Conservation (phyloP, 1,140 invertebrate species). For the Sinella curviseta region DNA sequence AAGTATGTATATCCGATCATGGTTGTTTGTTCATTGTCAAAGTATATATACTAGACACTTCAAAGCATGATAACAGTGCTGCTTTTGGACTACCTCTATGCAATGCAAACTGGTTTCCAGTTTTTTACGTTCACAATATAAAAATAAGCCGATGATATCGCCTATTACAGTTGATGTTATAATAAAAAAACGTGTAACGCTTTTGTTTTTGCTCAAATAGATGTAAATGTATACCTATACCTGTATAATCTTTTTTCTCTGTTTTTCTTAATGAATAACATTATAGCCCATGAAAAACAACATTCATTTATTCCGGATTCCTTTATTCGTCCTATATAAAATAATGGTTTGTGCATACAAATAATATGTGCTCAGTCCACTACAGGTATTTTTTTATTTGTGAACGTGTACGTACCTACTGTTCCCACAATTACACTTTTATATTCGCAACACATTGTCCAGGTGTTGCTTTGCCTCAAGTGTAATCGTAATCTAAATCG, state of each 20-base stretch:
- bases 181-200: background rate
- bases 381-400: conserved; percentile 3
- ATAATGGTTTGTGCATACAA: background rate
- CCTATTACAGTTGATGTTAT: background rate
- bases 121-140: background rate
- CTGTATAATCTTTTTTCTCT: no score
- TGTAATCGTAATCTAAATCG: conserved; percentile 11
- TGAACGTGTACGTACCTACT: background rate
- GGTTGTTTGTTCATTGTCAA: no score
- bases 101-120: background rate
- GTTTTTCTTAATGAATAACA: conserved; percentile 12
- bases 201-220: no score
- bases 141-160: background rate
- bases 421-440: conserved; percentile 12
- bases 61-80: no score
- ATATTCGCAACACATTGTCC: conserved; percentile 25
- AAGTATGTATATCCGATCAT: no score
- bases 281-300: background rate
- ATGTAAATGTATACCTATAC: no score
- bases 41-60: no score
- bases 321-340: background rate
- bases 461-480: conserved; percentile 15
- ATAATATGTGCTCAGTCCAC: no score
- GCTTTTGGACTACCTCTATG: no score
- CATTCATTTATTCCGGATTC: conserved; percentile 9